Evolutionary conservation across 2,113 vertebrate genomes (phyloP).

Genomic region (Hemiscyllium ocellatum): DNA sequence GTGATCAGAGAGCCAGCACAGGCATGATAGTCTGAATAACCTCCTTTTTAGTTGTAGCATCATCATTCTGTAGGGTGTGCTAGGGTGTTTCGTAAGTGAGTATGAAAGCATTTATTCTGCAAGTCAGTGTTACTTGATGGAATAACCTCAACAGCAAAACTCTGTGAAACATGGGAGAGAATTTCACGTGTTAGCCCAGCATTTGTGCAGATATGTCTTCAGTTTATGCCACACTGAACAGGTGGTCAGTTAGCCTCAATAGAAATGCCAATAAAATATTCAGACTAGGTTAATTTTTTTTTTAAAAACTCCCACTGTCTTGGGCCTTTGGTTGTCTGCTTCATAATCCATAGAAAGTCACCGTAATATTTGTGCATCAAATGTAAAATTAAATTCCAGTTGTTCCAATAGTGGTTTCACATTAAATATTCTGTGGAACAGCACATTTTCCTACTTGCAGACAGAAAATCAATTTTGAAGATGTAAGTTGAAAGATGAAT

Average conservation of each 20-base stretch:
- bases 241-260: background rate
- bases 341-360: background rate
- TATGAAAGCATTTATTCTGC: background rate
- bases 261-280: background rate
- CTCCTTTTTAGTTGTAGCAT: background rate
- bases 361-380: conserved; percentile 5
- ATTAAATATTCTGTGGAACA: background rate
- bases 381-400: background rate
- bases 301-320: background rate
- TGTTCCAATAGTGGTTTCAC: background rate
- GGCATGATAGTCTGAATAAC: background rate
- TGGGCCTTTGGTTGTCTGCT: background rate
- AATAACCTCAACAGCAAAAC: background rate
- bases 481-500: background rate
- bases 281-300: background rate
- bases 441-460: background rate
- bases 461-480: conserved; percentile 23
- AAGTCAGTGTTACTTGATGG: background rate
- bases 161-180: background rate
- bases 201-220: background rate
- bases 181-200: background rate
- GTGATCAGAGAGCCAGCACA: background rate
- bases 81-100: background rate
- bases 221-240: background rate
- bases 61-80: background rate